Evolutionary conservation across 2,888 invertebrate genomes (phyloP).

Genomic region (Tipula helvola): DNA sequence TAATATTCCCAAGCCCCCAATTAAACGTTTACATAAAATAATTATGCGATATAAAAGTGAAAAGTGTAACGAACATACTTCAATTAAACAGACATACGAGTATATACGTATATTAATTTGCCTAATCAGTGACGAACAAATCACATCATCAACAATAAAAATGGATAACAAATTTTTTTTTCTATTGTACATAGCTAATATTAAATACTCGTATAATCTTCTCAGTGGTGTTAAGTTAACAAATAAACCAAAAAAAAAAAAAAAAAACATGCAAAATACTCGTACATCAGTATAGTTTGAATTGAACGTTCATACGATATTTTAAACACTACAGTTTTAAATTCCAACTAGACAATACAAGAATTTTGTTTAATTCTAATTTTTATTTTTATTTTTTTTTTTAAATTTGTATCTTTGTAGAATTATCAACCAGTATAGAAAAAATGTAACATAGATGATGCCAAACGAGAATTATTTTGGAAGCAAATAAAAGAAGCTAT

Average conservation of each 20-base stretch:
- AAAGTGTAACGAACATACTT: background rate
- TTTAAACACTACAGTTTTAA: background rate
- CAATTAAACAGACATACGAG: background rate
- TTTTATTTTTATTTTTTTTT: background rate
- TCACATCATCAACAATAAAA: background rate
- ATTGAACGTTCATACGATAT: background rate
- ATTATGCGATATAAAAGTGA: background rate
- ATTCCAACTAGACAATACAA: background rate
- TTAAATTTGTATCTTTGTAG: background rate
- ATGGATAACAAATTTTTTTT: background rate
- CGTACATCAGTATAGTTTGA: background rate
- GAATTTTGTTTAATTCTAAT: background rate
- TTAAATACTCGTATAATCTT: background rate
- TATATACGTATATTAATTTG: background rate
- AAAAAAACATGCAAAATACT: background rate
- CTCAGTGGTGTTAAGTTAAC: background rate
- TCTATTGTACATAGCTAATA: background rate
- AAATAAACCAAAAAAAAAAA: background rate
- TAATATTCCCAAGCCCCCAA: background rate
- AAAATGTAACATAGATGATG: constrained; percentile 5
- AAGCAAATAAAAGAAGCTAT: constrained; percentile 23
- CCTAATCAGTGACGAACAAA: background rate
- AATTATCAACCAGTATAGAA: background rate
- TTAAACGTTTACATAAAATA: background rate
- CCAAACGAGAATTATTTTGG: background rate